A percentile compares a stretch with the other conserved stretches of the same genome.
Conservation (phyloP, 2,113 vertebrate species). For the Piaya cayana region DNA sequence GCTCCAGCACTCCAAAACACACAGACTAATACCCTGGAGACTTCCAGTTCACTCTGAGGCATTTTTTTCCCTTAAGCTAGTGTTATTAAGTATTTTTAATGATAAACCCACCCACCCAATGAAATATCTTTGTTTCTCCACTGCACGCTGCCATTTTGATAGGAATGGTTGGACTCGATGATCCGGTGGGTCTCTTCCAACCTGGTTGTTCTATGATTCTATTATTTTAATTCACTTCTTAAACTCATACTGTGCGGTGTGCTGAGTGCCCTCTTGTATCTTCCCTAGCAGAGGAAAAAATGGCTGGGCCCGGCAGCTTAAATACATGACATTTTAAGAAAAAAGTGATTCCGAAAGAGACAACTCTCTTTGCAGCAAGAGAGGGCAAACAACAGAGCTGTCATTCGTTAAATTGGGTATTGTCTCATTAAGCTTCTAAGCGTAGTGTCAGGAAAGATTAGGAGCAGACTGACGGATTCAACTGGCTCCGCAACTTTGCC, state of each 20-base stretch:
- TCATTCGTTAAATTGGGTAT: constrained; percentile 31
- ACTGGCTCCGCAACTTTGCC: neutral
- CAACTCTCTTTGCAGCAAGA: neutral
- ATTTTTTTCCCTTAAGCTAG: neutral
- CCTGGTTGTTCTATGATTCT: no score
- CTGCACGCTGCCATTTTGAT: accelerated
- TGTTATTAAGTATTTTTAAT: neutral
- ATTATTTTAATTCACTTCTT: neutral
- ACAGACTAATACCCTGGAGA: neutral
- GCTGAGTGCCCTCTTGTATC: neutral
- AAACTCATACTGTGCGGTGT: neutral
- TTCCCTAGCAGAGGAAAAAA: neutral
- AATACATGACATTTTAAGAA: constrained; percentile 9
- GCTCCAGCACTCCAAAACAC: neutral
- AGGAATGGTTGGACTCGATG: no score
- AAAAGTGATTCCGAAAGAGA: neutral
- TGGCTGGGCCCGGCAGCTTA: neutral
- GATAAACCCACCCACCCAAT: no score
- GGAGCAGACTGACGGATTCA: neutral
- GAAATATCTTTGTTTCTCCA: neutral
- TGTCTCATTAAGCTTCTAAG: constrained; percentile 46
- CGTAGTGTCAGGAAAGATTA: neutral
- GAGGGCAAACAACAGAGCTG: neutral
- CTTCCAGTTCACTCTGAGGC: neutral
- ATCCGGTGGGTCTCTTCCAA: no score